Evolutionary conservation across 2,113 vertebrate species (phyloP).

Genomic region (Riparia riparia): DNA sequence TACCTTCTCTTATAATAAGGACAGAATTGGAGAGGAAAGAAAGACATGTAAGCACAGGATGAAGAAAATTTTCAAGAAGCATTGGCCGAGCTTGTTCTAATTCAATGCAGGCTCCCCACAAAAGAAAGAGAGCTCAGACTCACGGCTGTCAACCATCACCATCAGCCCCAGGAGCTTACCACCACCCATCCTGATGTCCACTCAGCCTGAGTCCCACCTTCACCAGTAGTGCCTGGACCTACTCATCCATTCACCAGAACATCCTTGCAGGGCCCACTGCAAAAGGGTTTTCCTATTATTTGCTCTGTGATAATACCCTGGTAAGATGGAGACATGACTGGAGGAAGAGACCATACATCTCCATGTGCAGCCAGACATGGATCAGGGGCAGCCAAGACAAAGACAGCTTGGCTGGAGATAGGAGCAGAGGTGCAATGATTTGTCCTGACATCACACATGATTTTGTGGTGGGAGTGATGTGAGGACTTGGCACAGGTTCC

Average conservation of each 20-base stretch:
- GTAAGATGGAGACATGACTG: neutral
- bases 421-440: neutral
- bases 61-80: neutral
- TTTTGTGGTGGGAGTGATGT: neutral
- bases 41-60: neutral
- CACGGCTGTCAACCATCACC: neutral
- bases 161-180: neutral
- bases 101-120: neutral
- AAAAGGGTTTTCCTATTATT: neutral
- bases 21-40: neutral
- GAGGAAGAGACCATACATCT: neutral
- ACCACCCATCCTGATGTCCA: no score
- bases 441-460: neutral
- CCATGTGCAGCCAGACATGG: neutral
- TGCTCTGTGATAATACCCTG: neutral
- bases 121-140: neutral
- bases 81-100: neutral
- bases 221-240: rapidly evolving
- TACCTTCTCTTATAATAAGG: slow-evolving; percentile 14
- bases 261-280: neutral
- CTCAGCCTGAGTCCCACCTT: neutral
- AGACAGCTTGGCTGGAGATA: neutral
- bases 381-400: neutral
- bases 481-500: neutral
- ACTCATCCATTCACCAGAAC: neutral